These are phyloP conservation scores for Eumacrocentrus americanus DNA, from an alignment of 2,888 invertebrate species.

Conservation along the genomic window DNA sequence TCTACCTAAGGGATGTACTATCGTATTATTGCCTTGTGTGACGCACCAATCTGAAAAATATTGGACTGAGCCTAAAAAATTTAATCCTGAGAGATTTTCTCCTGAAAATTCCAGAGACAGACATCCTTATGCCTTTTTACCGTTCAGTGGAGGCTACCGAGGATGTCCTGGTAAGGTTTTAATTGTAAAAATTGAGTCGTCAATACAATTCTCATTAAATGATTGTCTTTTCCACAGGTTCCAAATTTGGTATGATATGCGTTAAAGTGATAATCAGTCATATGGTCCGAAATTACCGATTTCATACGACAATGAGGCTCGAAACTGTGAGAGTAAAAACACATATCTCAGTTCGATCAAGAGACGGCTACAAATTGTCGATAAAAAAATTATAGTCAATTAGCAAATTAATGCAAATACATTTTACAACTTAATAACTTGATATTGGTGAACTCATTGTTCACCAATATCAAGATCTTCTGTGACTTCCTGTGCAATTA, in stretches of 20 bases:
- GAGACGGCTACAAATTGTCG: conserved; percentile 37
- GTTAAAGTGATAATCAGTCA: conserved; percentile 42
- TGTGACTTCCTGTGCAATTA: no score
- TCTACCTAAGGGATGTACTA: conserved; percentile 39
- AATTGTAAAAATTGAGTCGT: conserved; percentile 4
- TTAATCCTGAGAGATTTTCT: conserved; percentile 43
- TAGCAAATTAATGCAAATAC: not conserved
- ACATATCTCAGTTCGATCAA: conserved; percentile 39
- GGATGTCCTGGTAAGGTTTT: conserved; percentile 29
- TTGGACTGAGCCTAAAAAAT: conserved; percentile 44
- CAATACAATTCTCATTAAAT: not conserved
- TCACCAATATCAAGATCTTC: not conserved
- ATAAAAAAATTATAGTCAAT: conserved; percentile 29
- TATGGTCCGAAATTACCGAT: conserved; percentile 36
- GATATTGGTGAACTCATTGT: not conserved
- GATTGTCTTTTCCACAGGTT: not conserved
- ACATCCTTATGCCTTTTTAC: conserved; percentile 39
- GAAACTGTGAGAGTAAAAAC: conserved; percentile 35
- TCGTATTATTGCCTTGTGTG: conserved; percentile 35
- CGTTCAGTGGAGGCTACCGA: conserved; percentile 39
- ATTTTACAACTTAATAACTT: no score
- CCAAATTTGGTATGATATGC: conserved; percentile 41
- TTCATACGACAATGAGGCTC: conserved; percentile 27
- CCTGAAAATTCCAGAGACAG: conserved; percentile 38
- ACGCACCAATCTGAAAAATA: conserved; percentile 39